These are phyloP conservation scores for Metalampra italica DNA, from an alignment of 2,888 invertebrate genomes.

Conservation along the genomic window DNA sequence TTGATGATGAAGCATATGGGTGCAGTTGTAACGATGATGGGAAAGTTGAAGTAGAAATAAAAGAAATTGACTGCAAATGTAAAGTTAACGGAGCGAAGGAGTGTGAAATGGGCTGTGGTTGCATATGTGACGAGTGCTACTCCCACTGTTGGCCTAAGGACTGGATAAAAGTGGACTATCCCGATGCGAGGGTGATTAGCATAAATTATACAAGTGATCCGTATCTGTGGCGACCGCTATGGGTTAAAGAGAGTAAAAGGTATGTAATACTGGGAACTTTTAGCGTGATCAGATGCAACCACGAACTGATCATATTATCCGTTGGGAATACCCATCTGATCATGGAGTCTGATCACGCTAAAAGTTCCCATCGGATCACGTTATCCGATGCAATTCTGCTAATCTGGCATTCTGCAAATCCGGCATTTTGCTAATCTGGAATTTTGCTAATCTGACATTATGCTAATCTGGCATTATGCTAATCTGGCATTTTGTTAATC, in stretches of 20 bases:
- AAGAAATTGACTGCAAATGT: constrained; percentile 32
- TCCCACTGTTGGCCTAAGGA: constrained; percentile 91
- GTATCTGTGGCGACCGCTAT: constrained; percentile 86
- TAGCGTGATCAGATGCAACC: too few relatives aligned
- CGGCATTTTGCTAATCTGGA: too few relatives aligned
- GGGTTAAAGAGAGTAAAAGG: constrained; percentile 83
- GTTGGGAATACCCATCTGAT: too few relatives aligned
- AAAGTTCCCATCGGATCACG: too few relatives aligned
- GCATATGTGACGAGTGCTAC: constrained; percentile 69
- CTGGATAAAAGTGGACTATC: constrained; percentile 89
- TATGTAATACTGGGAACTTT: constrained; percentile 36
- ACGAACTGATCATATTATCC: too few relatives aligned
- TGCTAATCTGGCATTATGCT: too few relatives aligned
- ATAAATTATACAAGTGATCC: constrained; percentile 90
- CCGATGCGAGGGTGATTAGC: constrained; percentile 86
- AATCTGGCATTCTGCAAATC: too few relatives aligned
- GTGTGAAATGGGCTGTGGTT: constrained; percentile 60
- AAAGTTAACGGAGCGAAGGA: constrained; percentile 19
- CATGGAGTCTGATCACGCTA: too few relatives aligned
- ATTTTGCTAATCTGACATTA: too few relatives aligned
- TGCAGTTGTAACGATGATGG: constrained; percentile 16
- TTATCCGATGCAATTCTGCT: too few relatives aligned
- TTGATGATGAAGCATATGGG: neutral
- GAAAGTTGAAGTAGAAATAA: constrained; percentile 11
- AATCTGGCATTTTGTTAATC: too few relatives aligned